Conservation (phyloP, 2,113 vertebrate genomes). For the Amazona guildingii region DNA sequence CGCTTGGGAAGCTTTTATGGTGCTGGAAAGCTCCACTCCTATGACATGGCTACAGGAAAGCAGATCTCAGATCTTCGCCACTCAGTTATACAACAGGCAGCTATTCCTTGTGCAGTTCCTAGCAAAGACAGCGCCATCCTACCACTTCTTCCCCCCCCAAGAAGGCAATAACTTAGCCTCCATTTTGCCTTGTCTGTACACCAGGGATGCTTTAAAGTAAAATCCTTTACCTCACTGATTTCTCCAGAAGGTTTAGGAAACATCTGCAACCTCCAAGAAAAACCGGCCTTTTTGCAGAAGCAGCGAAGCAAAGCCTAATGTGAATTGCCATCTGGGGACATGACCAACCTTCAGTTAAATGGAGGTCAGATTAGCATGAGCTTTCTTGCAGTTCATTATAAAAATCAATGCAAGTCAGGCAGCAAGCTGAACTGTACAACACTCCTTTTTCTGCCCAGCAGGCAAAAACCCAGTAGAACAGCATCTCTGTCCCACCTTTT, state of each 20-base stretch:
- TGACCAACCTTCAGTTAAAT: slow-evolving; percentile 25
- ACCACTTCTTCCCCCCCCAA: not conserved
- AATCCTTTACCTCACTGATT: not conserved
- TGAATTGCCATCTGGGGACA: slow-evolving; percentile 17
- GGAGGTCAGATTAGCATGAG: slow-evolving; percentile 31
- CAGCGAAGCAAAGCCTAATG: slow-evolving; percentile 38
- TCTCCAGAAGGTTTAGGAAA: slow-evolving; percentile 10
- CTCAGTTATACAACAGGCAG: not conserved
- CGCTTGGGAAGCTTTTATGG: not conserved
- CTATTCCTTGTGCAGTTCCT: not conserved
- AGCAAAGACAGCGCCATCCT: not conserved
- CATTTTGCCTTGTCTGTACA: not conserved
- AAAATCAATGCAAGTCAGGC: slow-evolving; percentile 38
- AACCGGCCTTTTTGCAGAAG: slow-evolving; percentile 2
- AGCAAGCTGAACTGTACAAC: not conserved
- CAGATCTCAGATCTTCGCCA: not conserved
- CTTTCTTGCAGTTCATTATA: slow-evolving; percentile 26
- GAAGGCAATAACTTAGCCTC: not conserved
- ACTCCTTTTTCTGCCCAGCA: not conserved
- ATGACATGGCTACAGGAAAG: not conserved
- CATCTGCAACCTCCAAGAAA: slow-evolving; percentile 28
- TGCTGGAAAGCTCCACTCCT: not conserved
- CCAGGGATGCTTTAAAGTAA: not conserved
- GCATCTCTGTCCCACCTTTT: not conserved
- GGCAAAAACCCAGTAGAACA: not conserved